A percentile compares a stretch with the other conserved stretches of the same genome.
phyloP scores from a whole-genome alignment of 1,140 invertebrate genomes.

The Drosophila erecta region DNA sequence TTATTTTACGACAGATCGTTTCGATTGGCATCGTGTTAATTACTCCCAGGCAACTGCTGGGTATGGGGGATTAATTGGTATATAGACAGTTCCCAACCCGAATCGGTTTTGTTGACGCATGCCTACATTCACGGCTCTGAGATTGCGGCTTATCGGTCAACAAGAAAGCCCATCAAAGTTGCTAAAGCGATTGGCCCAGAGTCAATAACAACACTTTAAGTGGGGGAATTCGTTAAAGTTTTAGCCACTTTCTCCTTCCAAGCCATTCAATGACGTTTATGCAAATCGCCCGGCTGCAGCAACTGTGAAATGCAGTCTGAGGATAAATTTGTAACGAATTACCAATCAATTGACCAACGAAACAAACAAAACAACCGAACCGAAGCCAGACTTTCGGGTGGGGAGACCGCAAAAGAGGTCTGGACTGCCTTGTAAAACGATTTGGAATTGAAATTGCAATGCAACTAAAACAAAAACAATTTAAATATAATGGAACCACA shows the following conservation, averaged over 20 bases:
- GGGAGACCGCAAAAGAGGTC: slow-evolving; percentile 36
- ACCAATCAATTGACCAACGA: slow-evolving; percentile 69
- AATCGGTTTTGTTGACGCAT: slow-evolving; percentile 12
- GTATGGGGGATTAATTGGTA: slow-evolving; percentile 17
- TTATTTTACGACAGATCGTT: slow-evolving; percentile 26
- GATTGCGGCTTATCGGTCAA: slow-evolving; percentile 49
- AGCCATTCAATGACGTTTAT: slow-evolving; percentile 35
- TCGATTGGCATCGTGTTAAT: slow-evolving; percentile 67
- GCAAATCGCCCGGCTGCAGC: slow-evolving; percentile 39
- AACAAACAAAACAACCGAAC: slow-evolving; percentile 48
- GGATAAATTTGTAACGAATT: slow-evolving; percentile 64
- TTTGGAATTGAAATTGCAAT: slow-evolving; percentile 74
- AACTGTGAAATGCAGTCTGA: slow-evolving; percentile 31
- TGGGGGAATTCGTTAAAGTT: slow-evolving; percentile 56
- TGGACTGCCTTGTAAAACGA: slow-evolving; percentile 50
- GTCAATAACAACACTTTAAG: slow-evolving; percentile 28
- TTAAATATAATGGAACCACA: slow-evolving; percentile 73
- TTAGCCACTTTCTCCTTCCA: slow-evolving; percentile 46
- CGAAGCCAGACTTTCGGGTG: slow-evolving; percentile 22
- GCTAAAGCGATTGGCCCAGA: slow-evolving; percentile 34
- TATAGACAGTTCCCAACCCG: slow-evolving; percentile 4
- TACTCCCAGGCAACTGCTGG: slow-evolving; percentile 25
- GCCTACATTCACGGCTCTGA: slow-evolving; percentile 1
- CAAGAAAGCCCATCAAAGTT: slow-evolving; percentile 8
- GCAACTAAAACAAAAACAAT: slow-evolving; percentile 73